A percentile compares a stretch with the other conserved stretches of the same genome.
Conservation (phyloP, 2,888 invertebrate genomes). For the Epistrophe grossulariae region DNA sequence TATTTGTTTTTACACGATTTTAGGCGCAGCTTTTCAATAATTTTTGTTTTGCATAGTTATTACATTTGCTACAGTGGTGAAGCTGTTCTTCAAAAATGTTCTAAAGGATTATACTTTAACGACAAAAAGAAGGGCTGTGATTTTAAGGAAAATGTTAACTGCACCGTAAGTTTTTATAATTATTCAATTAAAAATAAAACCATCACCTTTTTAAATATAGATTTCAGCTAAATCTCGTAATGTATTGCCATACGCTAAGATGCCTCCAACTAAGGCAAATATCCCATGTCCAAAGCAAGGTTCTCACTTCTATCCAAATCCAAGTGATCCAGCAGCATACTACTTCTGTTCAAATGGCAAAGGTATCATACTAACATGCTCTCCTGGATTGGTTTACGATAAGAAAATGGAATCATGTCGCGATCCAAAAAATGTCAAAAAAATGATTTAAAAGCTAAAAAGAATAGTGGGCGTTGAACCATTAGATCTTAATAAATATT, state of each 20-base stretch:
- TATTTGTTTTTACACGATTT: background rate
- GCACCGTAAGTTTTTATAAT: constrained; percentile 77
- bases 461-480: background rate
- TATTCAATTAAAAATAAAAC: background rate
- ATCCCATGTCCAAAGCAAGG: constrained; percentile 80
- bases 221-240: constrained; percentile 78
- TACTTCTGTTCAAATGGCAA: constrained; percentile 81
- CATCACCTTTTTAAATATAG: constrained; percentile 69
- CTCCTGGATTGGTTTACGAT: constrained; percentile 81
- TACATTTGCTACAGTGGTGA: constrained; percentile 80
- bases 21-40: background rate
- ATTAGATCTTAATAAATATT: background rate
- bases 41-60: constrained; percentile 62
- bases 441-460: background rate
- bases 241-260: constrained; percentile 78
- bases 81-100: constrained; percentile 78
- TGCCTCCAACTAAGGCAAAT: constrained; percentile 80
- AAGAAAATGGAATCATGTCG: constrained; percentile 78
- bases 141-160: constrained; percentile 78
- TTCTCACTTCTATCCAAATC: constrained; percentile 79
- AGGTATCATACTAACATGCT: constrained; percentile 81
- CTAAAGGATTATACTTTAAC: constrained; percentile 80
- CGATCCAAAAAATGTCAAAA: constrained; percentile 76
- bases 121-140: constrained; percentile 78
- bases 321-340: constrained; percentile 78